Percentiles rank a stretch among this genome's conserved stretches.
Evolutionary conservation across 1,140 invertebrate genomes (phyloP).

Genomic region (Vanessa atalanta): DNA sequence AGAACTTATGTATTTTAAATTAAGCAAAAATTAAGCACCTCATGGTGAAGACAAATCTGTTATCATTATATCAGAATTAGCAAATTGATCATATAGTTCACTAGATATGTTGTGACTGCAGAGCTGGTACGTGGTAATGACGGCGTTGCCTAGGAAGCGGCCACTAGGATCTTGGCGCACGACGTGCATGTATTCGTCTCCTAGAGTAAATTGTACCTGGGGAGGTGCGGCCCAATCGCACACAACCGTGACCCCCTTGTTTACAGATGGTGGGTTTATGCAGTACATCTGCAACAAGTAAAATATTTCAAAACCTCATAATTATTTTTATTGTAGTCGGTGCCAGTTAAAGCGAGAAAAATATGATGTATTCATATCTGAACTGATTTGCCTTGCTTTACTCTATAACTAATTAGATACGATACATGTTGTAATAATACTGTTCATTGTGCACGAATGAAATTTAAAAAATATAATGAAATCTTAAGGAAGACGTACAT

Average conservation of each 20-base stretch:
- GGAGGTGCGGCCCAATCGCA: conserved; percentile 70
- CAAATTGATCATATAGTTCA: too few species aligned
- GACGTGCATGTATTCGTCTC: conserved; percentile 67
- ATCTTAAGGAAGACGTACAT: too few species aligned
- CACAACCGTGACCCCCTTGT: conserved; percentile 56
- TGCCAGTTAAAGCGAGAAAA: too few species aligned
- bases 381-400: too few species aligned
- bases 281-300: conserved; percentile 58
- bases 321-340: too few species aligned
- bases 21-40: background rate
- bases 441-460: background rate
- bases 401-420: too few species aligned
- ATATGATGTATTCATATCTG: too few species aligned
- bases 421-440: too few species aligned
- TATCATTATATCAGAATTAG: background rate
- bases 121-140: conserved; percentile 66
- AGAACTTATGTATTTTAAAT: background rate
- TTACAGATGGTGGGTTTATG: conserved; percentile 58
- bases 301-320: conserved; percentile 5
- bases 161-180: conserved; percentile 63
- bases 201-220: conserved; percentile 62
- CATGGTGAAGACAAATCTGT: background rate
- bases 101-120: conserved; percentile 58
- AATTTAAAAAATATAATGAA: background rate
- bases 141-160: conserved; percentile 58